Evolutionary conservation across 2,797 vertebrate genomes (phyloP), one percentile per base, ranked within the genome.

Genomic region (Pipistrellus pygmaeus): DNA sequence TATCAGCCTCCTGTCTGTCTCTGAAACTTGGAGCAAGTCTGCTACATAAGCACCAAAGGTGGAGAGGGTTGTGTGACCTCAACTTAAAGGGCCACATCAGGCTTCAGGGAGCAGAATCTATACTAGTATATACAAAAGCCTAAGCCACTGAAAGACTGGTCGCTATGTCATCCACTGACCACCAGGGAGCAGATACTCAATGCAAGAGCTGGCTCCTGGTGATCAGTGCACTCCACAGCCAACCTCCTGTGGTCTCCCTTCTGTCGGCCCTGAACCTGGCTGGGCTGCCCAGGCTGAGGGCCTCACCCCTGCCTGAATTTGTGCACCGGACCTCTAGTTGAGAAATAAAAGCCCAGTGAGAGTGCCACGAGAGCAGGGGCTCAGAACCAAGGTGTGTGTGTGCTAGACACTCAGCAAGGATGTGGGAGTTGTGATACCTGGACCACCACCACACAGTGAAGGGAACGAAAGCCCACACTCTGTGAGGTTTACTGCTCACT

Each of bases 371-470:
- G 25, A 18, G 51, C 20, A 55, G 13, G 62, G 71, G 48, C 64
- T 78, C 48, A 27, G 62, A 81, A 35, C 30, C n/a, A 20, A 1
- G 38, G 6, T 20, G n/a, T 55, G 44, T 62, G 3, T 9, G 51
- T 64, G 38, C 38, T 20, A 23, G 32, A 44, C 32, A 7, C 48
- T 20, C 2, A 3, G 55, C 21, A 6, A 46, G 53, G 18, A 32
- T 0, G 0, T 3, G 20, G 10, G 38, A 23, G 18, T 2, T 7
- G 3, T 25, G 60, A 55, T 7, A 8, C 23, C 20, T 6, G 27
- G n/a, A 17, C 6, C 6, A 66, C 13, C 5, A 48, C 51, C 0
- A n/a, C 15, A 53, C 51, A 73, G 30, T 11, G 12, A 84, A 55
- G 64, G 32, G 25, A 35, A 23, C 1, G 6, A n/a, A 32, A 32